Evolutionary conservation across 37 sponge, comb jelly and placozoan genomes (phyloP), one percentile per base, ranked within the genome.

Genomic region (Aplysina aerophoba): DNA sequence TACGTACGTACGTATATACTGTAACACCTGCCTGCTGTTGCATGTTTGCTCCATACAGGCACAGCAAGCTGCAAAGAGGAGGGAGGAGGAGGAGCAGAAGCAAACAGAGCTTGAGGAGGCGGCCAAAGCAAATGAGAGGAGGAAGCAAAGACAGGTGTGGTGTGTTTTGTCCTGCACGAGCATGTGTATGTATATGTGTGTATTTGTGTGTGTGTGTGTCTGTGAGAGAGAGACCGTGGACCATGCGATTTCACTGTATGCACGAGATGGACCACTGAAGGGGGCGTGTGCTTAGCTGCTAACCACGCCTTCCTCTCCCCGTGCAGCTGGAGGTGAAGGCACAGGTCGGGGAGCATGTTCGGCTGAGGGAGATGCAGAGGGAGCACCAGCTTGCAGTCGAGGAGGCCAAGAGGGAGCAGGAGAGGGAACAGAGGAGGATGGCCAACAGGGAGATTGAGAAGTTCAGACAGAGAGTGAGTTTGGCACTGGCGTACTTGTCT

Each of bases 401-500:
- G 20, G 80, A 88, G 63, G 87, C 55, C 0, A 60, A n/a, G 50
- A 79, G 55, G 56, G 60, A 64, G 25, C 78, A 88, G 64, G 91
- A 87, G 50, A 69, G 36, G 38, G 79, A 50, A 12, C 74, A 33
- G 36, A 81, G 77, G 25, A 85, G 36, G 66, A 39, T 85, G 35
- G 94, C 96, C 27, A 90, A 84, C 15, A 88, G 64, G 77, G 88
- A 95, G 31, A 67, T 88, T 36, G 89, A 83, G 69, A 73, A 77
- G 25, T 91, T 93, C 77, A 87, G 88, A 82, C 78, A 90, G 39
- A 81, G 96, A 53, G 95, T 94, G 28, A 86, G 90, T 79, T n/a
- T 5, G 3, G 37, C 50, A 74, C 13, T 12, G 34, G n/a, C 13
- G 78, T 13, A 74, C 50, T n/a, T 34, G 78, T 28, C 28, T 12